phyloP scores from a whole-genome alignment of 2,888 invertebrate genomes.

The Papilio elwesi region DNA sequence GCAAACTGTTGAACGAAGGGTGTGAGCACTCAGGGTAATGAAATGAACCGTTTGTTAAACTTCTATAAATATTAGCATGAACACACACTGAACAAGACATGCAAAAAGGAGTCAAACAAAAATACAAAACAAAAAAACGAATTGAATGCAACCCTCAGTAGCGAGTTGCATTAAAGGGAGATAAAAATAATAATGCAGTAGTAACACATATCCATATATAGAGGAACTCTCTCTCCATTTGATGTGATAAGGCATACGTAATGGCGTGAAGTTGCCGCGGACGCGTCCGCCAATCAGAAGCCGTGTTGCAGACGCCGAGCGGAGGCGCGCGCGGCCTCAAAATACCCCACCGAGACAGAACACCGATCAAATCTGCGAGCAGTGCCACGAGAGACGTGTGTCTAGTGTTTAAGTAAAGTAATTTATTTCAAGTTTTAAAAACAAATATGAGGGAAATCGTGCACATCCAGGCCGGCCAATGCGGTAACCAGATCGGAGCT shows the following conservation, averaged over 20 bases:
- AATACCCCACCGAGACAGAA: constrained; percentile 70
- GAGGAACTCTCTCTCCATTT: constrained; percentile 63
- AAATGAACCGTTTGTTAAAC: constrained; percentile 36
- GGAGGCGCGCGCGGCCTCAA: constrained; percentile 80
- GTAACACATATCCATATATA: constrained; percentile 58
- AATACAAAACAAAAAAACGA: constrained; percentile 41
- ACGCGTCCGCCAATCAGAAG: constrained; percentile 66
- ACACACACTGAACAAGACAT: constrained; percentile 52
- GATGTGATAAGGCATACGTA: constrained; percentile 53
- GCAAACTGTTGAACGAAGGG: constrained; percentile 21
- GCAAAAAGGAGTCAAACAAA: constrained; percentile 63
- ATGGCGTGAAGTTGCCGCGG: constrained; percentile 63
- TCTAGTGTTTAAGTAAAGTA: constrained; percentile 72
- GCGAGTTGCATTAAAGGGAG: constrained; percentile 37
- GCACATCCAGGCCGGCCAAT: constrained; percentile 92
- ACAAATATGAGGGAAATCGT: constrained; percentile 92
- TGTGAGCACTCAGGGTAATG: constrained; percentile 26
- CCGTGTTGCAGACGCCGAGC: constrained; percentile 59
- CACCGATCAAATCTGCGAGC: constrained; percentile 74
- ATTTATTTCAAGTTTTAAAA: constrained; percentile 72
- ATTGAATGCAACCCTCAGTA: constrained; percentile 33
- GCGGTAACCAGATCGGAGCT: constrained; percentile 92
- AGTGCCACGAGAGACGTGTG: constrained; percentile 77
- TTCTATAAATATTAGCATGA: constrained; percentile 57
- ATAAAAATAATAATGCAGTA: constrained; percentile 48